Base-by-base conservation (phyloP, 2,113 vertebrate genomes). In the Halcyon malimbica region DNA sequence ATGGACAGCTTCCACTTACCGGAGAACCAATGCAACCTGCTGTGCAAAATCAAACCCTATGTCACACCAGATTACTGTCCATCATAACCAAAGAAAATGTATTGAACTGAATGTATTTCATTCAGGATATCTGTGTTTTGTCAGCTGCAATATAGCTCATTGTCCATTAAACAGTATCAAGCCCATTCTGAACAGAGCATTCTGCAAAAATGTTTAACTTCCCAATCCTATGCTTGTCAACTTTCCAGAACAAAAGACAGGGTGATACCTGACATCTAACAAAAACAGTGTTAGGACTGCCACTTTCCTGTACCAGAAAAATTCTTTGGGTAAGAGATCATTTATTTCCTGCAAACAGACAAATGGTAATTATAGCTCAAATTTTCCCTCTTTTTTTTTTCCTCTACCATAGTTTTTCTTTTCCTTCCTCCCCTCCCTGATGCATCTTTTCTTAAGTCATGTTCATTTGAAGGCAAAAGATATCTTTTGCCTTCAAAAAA, bases 91-190 rank as follows among this genome's bases (percentile, higher is more conserved):
- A 90, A 83, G 83, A 97, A 97, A 95, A 87, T 78, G 33, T 62
- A 95, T 67, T 90, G 75, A 87, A 92, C 71, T 75, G 87, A 91
- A 71, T 92, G 82, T 50, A 87, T 94, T 96, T 94, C 85, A 79
- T 68, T 94, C 90, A 89, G 93, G 81, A 97, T 97, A 96, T 87
- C 78, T 95, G 85, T 96, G 82, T 96, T 97, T 82, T 96, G 95
- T 96, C 96, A 94, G 77, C 89, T 95, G 90, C 68, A 77, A 65
- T 93, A 94, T 60, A 97, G 83, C 89, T 90, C 78, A 85, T 89
- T 97, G 86, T 94, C 91, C 62, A 28, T 95, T 96, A 95, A 71
- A 89, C n/a, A 82, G 64, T 65, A 78, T 69, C 80, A 81, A 87
- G 78, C 57, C 74, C 91, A 82, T 83, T 87, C 86, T 74, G 80